A percentile compares a stretch with the other conserved stretches of the same genome.
Conservation (phyloP, 2,888 invertebrate species). For the Lathronympha strigana region DNA sequence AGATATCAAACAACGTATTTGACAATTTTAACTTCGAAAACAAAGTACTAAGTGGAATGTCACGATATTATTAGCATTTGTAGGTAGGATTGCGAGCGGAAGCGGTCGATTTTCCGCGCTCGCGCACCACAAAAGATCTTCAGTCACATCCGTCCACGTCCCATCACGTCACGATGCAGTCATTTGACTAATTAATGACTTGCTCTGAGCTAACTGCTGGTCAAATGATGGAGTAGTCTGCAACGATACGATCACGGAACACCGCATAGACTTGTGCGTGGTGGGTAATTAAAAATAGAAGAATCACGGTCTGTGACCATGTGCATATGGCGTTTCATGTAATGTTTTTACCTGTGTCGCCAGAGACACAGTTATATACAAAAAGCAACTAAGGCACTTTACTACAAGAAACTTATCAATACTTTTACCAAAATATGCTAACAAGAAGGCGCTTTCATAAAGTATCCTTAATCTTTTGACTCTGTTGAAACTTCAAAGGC, state of each 20-base stretch:
- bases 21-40: conserved; percentile 25
- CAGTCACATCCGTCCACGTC: conserved; percentile 55
- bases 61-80: conserved; percentile 40
- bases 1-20: conserved; percentile 17
- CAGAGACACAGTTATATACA: neutral
- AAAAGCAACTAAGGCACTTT: too few relatives aligned
- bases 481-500: neutral
- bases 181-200: conserved; percentile 59
- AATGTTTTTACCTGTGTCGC: conserved; percentile 13
- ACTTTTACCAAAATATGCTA: neutral
- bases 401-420: too few relatives aligned
- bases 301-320: conserved; percentile 22
- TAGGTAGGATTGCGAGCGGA: conserved; percentile 58
- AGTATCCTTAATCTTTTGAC: neutral
- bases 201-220: conserved; percentile 29
- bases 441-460: neutral
- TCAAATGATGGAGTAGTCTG: conserved; percentile 27
- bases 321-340: conserved; percentile 20
- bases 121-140: conserved; percentile 60
- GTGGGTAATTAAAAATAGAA: conserved; percentile 27
- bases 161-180: conserved; percentile 51
- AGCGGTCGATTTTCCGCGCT: conserved; percentile 72
- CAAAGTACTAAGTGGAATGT: conserved; percentile 22
- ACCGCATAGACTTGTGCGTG: conserved; percentile 5
- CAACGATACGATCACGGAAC: conserved; percentile 25